Evolutionary conservation across 2,888 invertebrate genomes (phyloP).

Genomic region (Timema podura): DNA sequence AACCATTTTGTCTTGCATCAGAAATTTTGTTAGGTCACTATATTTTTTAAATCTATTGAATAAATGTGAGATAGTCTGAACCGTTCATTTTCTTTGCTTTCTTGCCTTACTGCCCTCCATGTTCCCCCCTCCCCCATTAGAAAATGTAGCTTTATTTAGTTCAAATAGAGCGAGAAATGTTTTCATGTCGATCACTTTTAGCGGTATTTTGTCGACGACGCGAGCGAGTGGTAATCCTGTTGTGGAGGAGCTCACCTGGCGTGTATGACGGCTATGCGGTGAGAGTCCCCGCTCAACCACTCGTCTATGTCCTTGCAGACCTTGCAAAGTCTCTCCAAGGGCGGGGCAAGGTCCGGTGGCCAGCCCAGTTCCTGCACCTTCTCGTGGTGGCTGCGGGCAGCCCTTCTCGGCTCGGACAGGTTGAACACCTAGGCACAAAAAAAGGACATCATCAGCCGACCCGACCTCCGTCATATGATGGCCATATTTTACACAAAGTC

Average conservation of each 20-base stretch:
- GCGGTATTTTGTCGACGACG: background rate
- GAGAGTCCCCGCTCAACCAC: slow-evolving; percentile 79
- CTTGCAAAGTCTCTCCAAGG: slow-evolving; percentile 83
- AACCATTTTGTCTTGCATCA: no score
- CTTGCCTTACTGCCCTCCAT: no score
- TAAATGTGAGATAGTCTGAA: no score
- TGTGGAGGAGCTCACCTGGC: slow-evolving; percentile 61
- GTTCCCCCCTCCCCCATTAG: no score
- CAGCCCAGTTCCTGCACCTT: slow-evolving; percentile 75
- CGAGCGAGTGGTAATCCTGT: background rate
- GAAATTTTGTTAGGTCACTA: no score
- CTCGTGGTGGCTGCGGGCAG: slow-evolving; percentile 63
- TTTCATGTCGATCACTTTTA: no score
- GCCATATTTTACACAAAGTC: no score
- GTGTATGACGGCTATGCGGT: slow-evolving; percentile 82
- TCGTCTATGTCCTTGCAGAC: slow-evolving; percentile 92
- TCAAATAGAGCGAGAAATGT: background rate
- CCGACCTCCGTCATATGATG: no score
- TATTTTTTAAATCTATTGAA: no score
- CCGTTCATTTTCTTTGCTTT: no score
- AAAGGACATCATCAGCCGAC: background rate
- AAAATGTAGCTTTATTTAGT: background rate
- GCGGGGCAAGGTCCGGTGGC: slow-evolving; percentile 81
- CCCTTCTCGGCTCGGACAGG: slow-evolving; percentile 64
- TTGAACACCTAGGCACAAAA: slow-evolving; percentile 72